These are phyloP conservation scores for Spialia ferax DNA, from an alignment of 2,888 invertebrate species.

Conservation along the genomic window DNA sequence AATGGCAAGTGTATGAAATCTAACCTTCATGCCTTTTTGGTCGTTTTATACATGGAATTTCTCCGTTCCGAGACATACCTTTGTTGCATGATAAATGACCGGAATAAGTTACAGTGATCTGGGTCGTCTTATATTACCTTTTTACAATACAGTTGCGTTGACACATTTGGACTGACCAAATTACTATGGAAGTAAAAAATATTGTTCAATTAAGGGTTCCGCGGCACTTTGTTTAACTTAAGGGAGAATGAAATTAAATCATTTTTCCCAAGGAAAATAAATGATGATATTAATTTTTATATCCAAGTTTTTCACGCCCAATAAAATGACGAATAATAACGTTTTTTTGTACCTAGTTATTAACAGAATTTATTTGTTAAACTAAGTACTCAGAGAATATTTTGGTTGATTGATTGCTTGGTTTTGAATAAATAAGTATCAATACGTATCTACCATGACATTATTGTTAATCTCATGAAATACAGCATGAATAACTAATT, in stretches of 20 bases:
- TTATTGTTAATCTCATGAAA: too few relatives aligned
- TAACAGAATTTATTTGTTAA: not conserved
- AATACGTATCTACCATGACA: too few relatives aligned
- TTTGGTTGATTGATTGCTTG: too few relatives aligned
- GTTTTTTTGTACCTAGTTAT: not conserved
- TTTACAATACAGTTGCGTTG: slow-evolving; percentile 25
- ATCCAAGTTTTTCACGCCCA: not conserved
- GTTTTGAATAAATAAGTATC: too few relatives aligned
- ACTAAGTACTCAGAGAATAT: too few relatives aligned
- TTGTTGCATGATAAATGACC: slow-evolving; percentile 29
- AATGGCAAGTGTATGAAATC: slow-evolving; percentile 20
- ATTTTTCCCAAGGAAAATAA: not conserved
- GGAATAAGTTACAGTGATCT: slow-evolving; percentile 31
- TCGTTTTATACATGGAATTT: slow-evolving; percentile 18
- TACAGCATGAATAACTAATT: too few relatives aligned
- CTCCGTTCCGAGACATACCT: slow-evolving; percentile 12
- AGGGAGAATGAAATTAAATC: not conserved
- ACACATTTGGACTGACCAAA: slow-evolving; percentile 17
- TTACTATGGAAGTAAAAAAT: slow-evolving; percentile 14
- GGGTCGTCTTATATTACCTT: slow-evolving; percentile 29
- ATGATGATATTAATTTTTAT: not conserved
- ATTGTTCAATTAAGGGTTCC: not conserved
- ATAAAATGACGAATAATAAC: not conserved
- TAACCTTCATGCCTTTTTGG: slow-evolving; percentile 13
- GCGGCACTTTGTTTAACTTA: not conserved